Base-by-base conservation (phyloP, 2,888 invertebrate species). In the Carabus problematicus region DNA sequence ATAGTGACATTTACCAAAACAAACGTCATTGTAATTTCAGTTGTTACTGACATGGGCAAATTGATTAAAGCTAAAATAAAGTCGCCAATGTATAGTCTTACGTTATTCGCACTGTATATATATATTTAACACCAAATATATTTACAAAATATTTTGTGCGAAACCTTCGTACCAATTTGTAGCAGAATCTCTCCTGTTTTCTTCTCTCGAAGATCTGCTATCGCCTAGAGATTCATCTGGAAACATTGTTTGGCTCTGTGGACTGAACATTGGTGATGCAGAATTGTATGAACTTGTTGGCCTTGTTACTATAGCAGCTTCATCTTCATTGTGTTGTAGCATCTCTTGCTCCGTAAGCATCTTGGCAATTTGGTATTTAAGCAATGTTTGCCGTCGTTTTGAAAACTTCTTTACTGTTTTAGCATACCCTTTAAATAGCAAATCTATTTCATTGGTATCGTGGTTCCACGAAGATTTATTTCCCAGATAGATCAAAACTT, bases 281-380 rank as follows among this genome's bases (percentile, higher is more conserved):
- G 29, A 3, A 29, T 29, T 29, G 6, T 2, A 29, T 6, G 29
- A 29, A 29, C 6, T 29, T 3, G n/a, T 14, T 45, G n/a, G 45
- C n/a, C 3, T 45, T 45, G 3, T 7, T 3, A 7, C 14, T 45
- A n/a, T 45, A 3, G 14, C 14, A 3, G 45, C 3, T 45, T n/a
- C 14, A 45, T 3, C 7, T 45, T 45, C 45, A 12, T n/a, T 45
- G 1, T 3, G 2, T 45, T 45, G 45, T 45, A 45, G 43, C 39
- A 66, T 9, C 45, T 66, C 66, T 58, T 56, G 45, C 8, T 66
- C 66, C 66, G 58, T 66, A n/a, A 66, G 11, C 11, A 66, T 14
- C 16, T 66, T 14, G 11, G 66, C 66, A 12, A 66, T 45, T 66
- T 45, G n/a, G 16, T 43, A 58, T 56, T 66, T 66, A 11, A 45